These are phyloP conservation scores for Bambusicola thoracicus DNA, from an alignment of 2,113 vertebrate genomes.

Conservation along the genomic window DNA sequence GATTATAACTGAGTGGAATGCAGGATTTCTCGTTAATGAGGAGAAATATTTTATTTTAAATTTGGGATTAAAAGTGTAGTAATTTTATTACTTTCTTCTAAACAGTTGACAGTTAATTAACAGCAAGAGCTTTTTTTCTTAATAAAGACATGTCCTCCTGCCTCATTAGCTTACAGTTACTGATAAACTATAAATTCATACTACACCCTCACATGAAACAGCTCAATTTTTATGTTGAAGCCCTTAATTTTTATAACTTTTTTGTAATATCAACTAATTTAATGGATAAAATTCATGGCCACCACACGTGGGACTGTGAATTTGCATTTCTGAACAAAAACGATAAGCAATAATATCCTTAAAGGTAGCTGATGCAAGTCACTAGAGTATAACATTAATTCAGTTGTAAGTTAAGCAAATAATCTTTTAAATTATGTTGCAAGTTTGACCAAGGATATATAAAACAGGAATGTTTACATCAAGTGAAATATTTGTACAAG, in stretches of 20 bases:
- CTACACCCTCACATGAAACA: neutral
- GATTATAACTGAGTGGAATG: neutral
- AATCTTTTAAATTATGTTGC: neutral
- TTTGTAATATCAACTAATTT: neutral
- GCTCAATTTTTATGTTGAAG: neutral
- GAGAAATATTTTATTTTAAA: neutral
- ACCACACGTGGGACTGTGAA: neutral
- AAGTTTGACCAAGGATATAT: neutral
- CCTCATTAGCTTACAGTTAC: neutral
- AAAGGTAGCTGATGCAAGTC: neutral
- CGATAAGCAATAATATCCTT: neutral
- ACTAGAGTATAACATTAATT: neutral
- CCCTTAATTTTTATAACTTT: neutral
- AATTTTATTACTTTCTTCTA: neutral
- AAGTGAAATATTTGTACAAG: neutral
- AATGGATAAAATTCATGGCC: neutral
- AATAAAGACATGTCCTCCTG: neutral
- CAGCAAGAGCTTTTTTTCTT: neutral
- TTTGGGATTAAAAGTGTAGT: neutral
- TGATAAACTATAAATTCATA: neutral
- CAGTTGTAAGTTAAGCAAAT: neutral
- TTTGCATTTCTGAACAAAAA: conserved; percentile 41
- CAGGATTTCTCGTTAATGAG: neutral
- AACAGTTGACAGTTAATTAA: neutral
- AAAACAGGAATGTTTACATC: neutral